Conservation (phyloP, 37 sponge, comb jelly and placozoan genomes). For the Halichondria panicea region DNA sequence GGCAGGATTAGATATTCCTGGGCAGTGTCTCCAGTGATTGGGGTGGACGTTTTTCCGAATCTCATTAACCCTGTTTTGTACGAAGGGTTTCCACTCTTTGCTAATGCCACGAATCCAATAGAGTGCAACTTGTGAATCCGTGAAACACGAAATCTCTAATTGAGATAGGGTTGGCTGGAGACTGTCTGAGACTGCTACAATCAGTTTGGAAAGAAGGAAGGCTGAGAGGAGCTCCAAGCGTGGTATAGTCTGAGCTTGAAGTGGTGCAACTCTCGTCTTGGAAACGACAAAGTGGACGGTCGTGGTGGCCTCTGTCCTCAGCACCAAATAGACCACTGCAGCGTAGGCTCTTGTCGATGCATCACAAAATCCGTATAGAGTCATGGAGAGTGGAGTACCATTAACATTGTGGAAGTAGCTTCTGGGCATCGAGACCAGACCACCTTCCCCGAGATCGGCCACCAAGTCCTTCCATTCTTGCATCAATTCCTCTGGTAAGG, state of each 20-base stretch:
- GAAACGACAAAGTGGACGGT: conserved; percentile 2
- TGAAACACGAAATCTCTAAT: neutral
- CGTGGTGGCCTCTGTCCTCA: neutral
- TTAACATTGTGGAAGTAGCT: neutral
- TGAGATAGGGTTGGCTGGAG: neutral
- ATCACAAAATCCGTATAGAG: conserved; percentile 19
- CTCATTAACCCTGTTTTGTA: conserved; percentile 22
- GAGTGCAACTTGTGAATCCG: conserved; percentile 19
- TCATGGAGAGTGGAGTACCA: neutral
- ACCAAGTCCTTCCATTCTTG: conserved; percentile 6
- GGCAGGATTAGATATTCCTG: conserved; percentile 10
- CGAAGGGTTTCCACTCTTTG: conserved; percentile 27
- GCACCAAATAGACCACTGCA: conserved; percentile 6
- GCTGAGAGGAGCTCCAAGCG: conserved; percentile 14
- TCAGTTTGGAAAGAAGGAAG: conserved; percentile 1
- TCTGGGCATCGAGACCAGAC: neutral
- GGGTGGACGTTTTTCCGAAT: conserved; percentile 10
- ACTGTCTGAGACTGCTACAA: neutral
- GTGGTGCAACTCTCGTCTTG: conserved; percentile 10
- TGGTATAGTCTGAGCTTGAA: conserved; percentile 9
- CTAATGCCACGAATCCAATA: conserved; percentile 20
- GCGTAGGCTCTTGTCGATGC: conserved; percentile 18
- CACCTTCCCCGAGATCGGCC: neutral
- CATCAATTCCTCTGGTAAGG: conserved; percentile 3
- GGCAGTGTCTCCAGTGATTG: too few relatives aligned